Conservation (phyloP, 2,888 invertebrate genomes). For the Therioaphis trifolii region DNA sequence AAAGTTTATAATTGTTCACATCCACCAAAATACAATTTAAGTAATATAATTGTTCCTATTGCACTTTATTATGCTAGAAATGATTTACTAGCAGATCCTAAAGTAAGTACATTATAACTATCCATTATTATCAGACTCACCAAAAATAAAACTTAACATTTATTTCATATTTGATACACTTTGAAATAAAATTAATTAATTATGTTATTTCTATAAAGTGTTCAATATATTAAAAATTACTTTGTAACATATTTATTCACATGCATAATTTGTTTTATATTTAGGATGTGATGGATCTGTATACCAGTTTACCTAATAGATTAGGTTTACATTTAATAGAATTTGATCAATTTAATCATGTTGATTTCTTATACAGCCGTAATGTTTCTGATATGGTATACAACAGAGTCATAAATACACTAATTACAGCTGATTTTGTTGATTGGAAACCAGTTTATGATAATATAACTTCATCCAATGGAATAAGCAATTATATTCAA, state of each 20-base stretch:
- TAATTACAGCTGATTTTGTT: constrained; percentile 10
- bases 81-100: constrained; percentile 80
- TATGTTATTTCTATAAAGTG: not conserved
- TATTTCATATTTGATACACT: no score
- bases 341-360: constrained; percentile 77
- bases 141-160: not conserved
- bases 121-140: not conserved
- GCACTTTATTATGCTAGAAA: constrained; percentile 77
- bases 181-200: not conserved
- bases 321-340: constrained; percentile 72
- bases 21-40: constrained; percentile 76
- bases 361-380: constrained; percentile 75
- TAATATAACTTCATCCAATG: constrained; percentile 9
- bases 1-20: constrained; percentile 72
- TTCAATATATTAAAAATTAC: not conserved
- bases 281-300: constrained; percentile 70
- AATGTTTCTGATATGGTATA: constrained; percentile 37
- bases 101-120: constrained; percentile 74
- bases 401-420: constrained; percentile 29
- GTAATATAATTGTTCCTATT: constrained; percentile 75
- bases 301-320: constrained; percentile 71
- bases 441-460: constrained; percentile 44
- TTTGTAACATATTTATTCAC: not conserved
- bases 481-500: not conserved
- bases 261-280: constrained; percentile 67